Percentiles rank a stretch among this genome's conserved stretches.
Conservation (phyloP, 2,888 invertebrate genomes). For the Cataglyphis rosenhaueri region DNA sequence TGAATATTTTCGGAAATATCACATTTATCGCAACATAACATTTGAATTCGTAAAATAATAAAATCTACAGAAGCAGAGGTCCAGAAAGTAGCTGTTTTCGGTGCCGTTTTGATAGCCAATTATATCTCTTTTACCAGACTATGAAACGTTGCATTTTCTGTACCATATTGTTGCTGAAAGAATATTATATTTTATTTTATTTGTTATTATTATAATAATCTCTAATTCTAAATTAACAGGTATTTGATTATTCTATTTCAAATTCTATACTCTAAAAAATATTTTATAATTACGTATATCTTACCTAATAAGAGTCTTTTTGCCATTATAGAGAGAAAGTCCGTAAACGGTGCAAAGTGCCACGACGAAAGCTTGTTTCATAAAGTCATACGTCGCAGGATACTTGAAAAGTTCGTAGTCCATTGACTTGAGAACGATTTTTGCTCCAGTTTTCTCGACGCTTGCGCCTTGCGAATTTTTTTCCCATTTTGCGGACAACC, state of each 20-base stretch:
- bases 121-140: conserved; percentile 51
- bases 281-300: conserved; percentile 2
- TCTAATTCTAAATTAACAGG: not conserved
- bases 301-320: conserved; percentile 76
- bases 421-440: not conserved
- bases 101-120: conserved; percentile 10
- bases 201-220: not conserved
- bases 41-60: conserved; percentile 43
- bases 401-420: conserved; percentile 53
- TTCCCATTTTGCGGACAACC: conserved; percentile 24
- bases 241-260: conserved; percentile 11
- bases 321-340: conserved; percentile 75
- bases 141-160: conserved; percentile 51
- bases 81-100: conserved; percentile 55
- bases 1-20: conserved; percentile 35
- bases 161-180: conserved; percentile 54
- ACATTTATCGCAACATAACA: conserved; percentile 39
- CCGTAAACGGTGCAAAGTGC: conserved; percentile 79
- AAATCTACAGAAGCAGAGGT: conserved; percentile 61
- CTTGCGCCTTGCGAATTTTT: not conserved
- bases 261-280: not conserved
- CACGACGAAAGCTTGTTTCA: conserved; percentile 75
- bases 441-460: conserved; percentile 23
- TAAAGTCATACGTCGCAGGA: conserved; percentile 64
- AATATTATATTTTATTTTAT: not conserved